A percentile compares a stretch with the other conserved stretches of the same genome.
These are phyloP conservation scores for Tachuris rubrigastra DNA, from an alignment of 2,113 vertebrate species.

Conservation along the genomic window DNA sequence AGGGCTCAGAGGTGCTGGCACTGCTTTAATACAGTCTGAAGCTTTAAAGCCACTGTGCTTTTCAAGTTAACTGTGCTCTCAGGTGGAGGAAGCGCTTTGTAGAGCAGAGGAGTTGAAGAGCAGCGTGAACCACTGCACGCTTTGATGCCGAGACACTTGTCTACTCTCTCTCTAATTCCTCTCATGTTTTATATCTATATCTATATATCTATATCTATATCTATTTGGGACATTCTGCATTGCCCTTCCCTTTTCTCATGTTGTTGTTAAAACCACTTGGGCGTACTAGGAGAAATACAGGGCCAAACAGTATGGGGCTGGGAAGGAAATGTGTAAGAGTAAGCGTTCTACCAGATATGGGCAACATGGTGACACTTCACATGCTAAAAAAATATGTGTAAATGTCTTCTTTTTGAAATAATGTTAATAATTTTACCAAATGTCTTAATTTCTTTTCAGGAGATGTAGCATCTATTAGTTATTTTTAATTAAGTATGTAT, in stretches of 20 bases:
- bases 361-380: rapidly evolving
- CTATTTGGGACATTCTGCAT: neutral
- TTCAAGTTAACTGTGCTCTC: rapidly evolving
- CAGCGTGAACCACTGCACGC: neutral
- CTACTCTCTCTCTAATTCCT: neutral
- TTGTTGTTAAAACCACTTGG: neutral
- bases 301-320: rapidly evolving
- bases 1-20: neutral
- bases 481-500: neutral
- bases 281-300: neutral
- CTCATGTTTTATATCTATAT: rapidly evolving
- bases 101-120: neutral
- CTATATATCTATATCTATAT: neutral
- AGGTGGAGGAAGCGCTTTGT: neutral
- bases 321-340: neutral
- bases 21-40: neutral
- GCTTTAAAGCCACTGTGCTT: rapidly evolving
- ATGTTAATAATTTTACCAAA: neutral
- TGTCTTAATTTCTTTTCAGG: neutral
- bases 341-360: neutral
- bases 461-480: neutral
- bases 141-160: neutral
- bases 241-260: neutral
- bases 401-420: neutral
- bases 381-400: neutral